Evolutionary conservation across 2,113 vertebrate genomes (phyloP), one percentile per base, ranked within the genome.

Genomic region (Zingel zingel): DNA sequence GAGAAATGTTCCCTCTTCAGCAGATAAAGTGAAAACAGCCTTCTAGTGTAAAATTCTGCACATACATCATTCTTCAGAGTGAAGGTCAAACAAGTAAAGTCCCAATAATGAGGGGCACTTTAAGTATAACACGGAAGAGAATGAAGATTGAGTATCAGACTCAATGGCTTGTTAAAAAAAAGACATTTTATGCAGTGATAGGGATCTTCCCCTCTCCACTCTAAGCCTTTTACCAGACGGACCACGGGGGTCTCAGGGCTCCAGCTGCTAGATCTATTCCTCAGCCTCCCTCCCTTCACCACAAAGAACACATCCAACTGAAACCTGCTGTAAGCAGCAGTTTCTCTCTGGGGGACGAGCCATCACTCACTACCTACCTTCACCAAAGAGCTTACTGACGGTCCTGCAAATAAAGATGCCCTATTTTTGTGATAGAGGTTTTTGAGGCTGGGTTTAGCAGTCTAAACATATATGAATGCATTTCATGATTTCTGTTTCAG

Each of bases 191-290:
- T 83, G 74, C 1, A 54, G 73, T 53, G 69, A 69, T 33, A 66
- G n/a, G 48, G 73, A 83, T 79, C 83, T 82, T 72, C 78, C 79
- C 36, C 39, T 74, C 3, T 75, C 23, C 33, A 39, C 76, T 70
- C 15, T 48, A 78, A 92, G 81, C 66, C 77, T 64, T 91, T 93
- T 91, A 92, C 91, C 91, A 91, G 92, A 91, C 70, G 58, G 74
- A 66, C 83, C 69, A 62, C 77, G 62, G 72, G 58, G 77, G 67
- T 87, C 86, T 91, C 75, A 51, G 69, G 53, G 56, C 79, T 84
- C 69, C 82, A 83, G 73, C 91, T 91, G 91, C 72, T 92, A 85
- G 84, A 93, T 84, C 81, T 88, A 92, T 93, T 87, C 69, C 63
- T 85, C 82, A 48, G 74, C 80, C 74, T 66, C 74, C 53, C 62